Evolutionary conservation across 2,888 invertebrate species (phyloP).

Genomic region (Luffia ferchaultella): DNA sequence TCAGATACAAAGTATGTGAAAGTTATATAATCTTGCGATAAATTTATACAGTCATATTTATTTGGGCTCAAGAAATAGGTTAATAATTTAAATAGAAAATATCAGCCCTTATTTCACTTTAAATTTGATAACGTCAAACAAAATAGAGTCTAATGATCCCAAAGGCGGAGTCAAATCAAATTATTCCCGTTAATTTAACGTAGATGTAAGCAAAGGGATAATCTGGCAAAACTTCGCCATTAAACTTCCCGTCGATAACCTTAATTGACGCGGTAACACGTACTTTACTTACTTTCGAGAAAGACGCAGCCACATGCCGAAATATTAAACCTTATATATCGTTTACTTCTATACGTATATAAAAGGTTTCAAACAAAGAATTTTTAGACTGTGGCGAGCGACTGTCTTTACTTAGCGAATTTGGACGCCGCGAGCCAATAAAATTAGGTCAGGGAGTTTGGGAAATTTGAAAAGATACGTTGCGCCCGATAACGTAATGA

Average conservation of each 20-base stretch:
- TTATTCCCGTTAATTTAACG: neutral
- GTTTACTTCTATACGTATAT: too few species aligned
- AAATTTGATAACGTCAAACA: neutral
- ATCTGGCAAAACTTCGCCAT: neutral
- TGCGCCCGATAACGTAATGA: constrained; percentile 2
- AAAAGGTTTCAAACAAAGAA: too few species aligned
- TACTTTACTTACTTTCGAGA: neutral
- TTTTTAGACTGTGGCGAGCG: too few species aligned
- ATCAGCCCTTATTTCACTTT: too few species aligned
- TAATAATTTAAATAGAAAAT: too few species aligned
- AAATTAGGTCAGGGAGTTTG: constrained; percentile 3
- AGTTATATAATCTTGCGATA: too few species aligned
- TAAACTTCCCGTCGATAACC: neutral
- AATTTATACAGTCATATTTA: too few species aligned
- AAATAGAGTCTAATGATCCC: neutral
- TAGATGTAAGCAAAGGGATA: neutral
- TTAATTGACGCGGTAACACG: neutral
- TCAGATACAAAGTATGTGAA: too few species aligned
- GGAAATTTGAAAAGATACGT: constrained; percentile 3
- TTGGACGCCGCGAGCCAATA: neutral
- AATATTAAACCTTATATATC: too few species aligned
- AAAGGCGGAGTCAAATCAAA: neutral
- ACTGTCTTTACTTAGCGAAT: too few species aligned
- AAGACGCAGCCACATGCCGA: neutral
- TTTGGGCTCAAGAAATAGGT: too few species aligned